Conservation (phyloP, 2,888 invertebrate species). For the Sarcophaga subvicina region DNA sequence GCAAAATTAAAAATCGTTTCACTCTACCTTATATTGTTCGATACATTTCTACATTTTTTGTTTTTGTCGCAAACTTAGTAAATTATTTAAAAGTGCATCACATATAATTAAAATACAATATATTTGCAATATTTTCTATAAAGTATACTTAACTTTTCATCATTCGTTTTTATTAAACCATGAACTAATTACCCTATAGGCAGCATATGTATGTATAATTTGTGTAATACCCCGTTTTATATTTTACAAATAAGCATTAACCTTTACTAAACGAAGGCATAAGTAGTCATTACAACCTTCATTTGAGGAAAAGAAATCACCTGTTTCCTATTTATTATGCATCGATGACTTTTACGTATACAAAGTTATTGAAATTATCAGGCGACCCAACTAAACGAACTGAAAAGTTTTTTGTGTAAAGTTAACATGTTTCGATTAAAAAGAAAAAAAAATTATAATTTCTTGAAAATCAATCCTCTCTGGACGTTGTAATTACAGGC, state of each 20-base stretch:
- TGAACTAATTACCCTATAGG: no score
- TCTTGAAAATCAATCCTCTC: neutral
- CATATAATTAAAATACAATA: no score
- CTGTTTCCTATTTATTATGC: constrained; percentile 37
- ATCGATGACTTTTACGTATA: constrained; percentile 30
- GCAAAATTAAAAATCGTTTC: no score
- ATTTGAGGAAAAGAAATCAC: constrained; percentile 23
- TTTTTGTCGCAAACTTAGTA: no score
- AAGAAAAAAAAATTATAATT: neutral
- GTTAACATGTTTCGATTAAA: neutral
- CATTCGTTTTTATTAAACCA: neutral
- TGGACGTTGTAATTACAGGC: neutral
- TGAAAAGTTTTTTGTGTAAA: neutral
- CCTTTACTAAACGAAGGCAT: neutral
- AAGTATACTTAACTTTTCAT: neutral
- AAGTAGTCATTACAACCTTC: neutral
- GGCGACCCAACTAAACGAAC: no score
- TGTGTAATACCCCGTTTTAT: neutral
- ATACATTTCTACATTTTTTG: no score
- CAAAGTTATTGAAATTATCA: neutral
- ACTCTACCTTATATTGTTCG: no score
- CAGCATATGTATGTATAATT: no score
- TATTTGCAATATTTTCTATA: neutral
- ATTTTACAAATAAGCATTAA: neutral
- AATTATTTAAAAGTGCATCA: no score